These are phyloP conservation scores for Mactra quadrangularis DNA, from an alignment of 1,140 invertebrate species.

Conservation along the genomic window DNA sequence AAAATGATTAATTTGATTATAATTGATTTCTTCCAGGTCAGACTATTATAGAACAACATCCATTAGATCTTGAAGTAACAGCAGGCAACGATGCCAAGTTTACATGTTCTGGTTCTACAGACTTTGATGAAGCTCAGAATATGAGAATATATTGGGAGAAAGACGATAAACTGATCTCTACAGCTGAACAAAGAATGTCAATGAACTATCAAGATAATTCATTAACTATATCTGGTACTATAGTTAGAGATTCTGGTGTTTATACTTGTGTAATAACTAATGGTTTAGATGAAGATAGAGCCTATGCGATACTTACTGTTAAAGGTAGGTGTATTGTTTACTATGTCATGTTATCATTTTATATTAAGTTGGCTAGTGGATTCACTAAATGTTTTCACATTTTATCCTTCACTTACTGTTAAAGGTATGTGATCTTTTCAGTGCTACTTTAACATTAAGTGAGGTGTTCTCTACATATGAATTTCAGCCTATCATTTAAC, in stretches of 20 bases:
- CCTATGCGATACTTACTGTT: constrained; percentile 94
- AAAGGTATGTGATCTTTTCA: no score
- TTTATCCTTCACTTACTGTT: no score
- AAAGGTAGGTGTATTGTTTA: constrained; percentile 88
- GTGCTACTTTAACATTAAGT: no score
- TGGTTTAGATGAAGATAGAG: constrained; percentile 92
- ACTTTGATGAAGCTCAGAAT: constrained; percentile 75
- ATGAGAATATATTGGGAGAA: constrained; percentile 78
- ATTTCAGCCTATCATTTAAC: no score
- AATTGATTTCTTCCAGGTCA: constrained; percentile 68
- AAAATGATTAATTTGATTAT: no score
- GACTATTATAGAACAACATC: constrained; percentile 77
- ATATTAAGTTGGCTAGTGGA: no score
- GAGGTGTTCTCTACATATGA: no score
- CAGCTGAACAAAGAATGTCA: constrained; percentile 87
- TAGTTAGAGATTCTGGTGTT: constrained; percentile 95
- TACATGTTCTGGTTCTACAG: constrained; percentile 79
- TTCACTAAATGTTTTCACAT: no score
- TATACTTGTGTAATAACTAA: constrained; percentile 98
- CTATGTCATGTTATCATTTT: constrained; percentile 89
- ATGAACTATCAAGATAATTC: constrained; percentile 91
- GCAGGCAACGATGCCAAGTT: constrained; percentile 78
- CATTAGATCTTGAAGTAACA: constrained; percentile 78
- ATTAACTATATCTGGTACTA: constrained; percentile 96
- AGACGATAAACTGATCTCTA: constrained; percentile 88